Evolutionary conservation across 2,113 vertebrate genomes (phyloP), one percentile per base, ranked within the genome.

Genomic region (Anarrhichthys ocellatus): DNA sequence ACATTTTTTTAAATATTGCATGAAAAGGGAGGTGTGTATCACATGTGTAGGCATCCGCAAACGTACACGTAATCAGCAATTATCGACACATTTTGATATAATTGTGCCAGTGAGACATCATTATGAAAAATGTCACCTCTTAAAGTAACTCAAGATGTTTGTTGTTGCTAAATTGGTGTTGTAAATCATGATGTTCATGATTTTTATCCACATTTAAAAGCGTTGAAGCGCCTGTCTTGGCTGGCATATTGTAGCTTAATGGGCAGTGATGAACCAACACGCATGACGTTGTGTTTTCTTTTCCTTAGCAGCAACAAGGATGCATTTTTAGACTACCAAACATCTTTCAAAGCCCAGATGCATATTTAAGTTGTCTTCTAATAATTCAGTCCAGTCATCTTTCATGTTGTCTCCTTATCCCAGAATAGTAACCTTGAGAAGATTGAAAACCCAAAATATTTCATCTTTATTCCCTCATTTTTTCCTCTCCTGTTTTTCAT

Each of bases 71-170:
- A 44, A 58, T 62, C 40, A 48, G 4, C 15, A 0, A 62, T 9
- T 24, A 38, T 50, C 24, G 29, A 40, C 32, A 24, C 9, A 3
- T 62, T 34, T 34, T 59, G 48, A 50, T 20, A 10, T 5, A 27
- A 38, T 40, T 1, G 0, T 44, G 7, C 24, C 50, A 44, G 4
- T 42, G 52, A 46, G 15, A 61, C 27, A 1, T 63, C 11, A 73
- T 50, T 24, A 20, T 32, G 27, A 22, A 63, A 78, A 76, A 74
- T 82, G 63, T 66, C 48, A 56, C 9, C 3, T 70, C 20, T 64
- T 24, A 2, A 40, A 7, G 52, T 52, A 10, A 34, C 32, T 75
- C 13, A 22, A 63, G n/a, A 32, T 48, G 59, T 48, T 64, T 73
- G 48, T 76, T 76, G 17, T 18, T 75, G 34, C 29, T 58, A 18